phyloP scores from a whole-genome alignment of 2,888 invertebrate species.

The Abrostola triplasia region DNA sequence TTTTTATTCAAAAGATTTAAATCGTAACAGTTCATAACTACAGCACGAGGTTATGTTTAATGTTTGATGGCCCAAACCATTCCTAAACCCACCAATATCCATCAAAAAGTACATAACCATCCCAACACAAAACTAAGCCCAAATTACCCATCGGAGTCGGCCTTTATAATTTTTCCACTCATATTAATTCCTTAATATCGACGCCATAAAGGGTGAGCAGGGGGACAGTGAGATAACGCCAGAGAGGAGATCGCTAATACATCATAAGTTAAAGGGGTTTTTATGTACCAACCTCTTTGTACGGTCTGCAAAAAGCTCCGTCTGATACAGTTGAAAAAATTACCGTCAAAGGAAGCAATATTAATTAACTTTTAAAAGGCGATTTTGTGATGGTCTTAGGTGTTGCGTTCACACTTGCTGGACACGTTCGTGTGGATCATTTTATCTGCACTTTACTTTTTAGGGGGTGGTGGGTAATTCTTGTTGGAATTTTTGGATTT shows the following conservation, averaged over 20 bases:
- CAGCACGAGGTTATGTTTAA: too few relatives aligned
- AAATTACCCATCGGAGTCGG: slow-evolving; percentile 53
- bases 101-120: not conserved
- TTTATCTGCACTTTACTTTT: not conserved
- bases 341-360: slow-evolving; percentile 75
- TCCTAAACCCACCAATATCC: slow-evolving; percentile 6
- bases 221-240: slow-evolving; percentile 78
- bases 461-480: not conserved
- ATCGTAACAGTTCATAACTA: too few relatives aligned
- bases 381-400: slow-evolving; percentile 34
- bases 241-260: slow-evolving; percentile 89
- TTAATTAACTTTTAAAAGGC: slow-evolving; percentile 82
- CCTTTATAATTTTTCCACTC: slow-evolving; percentile 80
- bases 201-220: slow-evolving; percentile 65
- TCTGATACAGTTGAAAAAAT: slow-evolving; percentile 78
- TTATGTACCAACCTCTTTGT: slow-evolving; percentile 84
- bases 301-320: slow-evolving; percentile 79
- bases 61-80: too few relatives aligned
- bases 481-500: not conserved
- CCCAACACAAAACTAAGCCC: slow-evolving; percentile 31
- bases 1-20: too few relatives aligned
- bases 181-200: slow-evolving; percentile 87
- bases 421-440: slow-evolving; percentile 1
- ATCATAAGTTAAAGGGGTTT: slow-evolving; percentile 89
- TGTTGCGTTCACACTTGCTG: slow-evolving; percentile 38